Evolutionary conservation across 1,140 invertebrate species (phyloP), one percentile per base, ranked within the genome.

Genomic region (Penaeus vannamei): DNA sequence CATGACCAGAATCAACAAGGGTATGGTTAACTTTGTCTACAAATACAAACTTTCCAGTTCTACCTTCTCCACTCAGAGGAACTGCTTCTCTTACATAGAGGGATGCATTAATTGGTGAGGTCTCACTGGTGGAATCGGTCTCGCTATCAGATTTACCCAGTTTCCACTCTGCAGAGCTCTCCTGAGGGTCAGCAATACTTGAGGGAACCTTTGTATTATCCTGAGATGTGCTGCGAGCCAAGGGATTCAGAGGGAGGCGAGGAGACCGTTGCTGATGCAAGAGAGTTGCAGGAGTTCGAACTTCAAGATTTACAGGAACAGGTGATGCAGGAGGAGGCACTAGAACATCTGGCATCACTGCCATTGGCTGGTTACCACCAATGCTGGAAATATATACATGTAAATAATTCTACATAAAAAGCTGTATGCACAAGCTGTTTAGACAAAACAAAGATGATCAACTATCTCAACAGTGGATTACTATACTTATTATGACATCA

Each of bases 341-440:
- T 60, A 89, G 22, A 23, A 84, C 87, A 83, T 89, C 87, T 26
- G 87, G 87, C 87, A 89, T 89, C 32, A 84, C n/a, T 62, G 87
- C 83, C 60, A 69, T 29, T 29, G 76, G 72, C 59, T 89, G 87
- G 36, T 77, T 89, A 36, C 87, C 83, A 26, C 29, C 59, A 84
- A 53, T 79, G 66, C 81, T n/a, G 29, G 20, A 76, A 53, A 53
- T 53, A 53, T 53, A 53, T 53, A 17, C 12, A 53, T 42, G 8
- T 42, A 23, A 2, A 26, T 76, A 76, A 76, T 76, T 76, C 17
- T 17, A 4, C 4, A 29, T 10, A 10, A 26, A 29, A 29, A 26
- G 26, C 0, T n/a, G 14, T 0, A 7, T 1, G 26, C 29, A 22
- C 59, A 29, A 22, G n/a, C 5, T n/a, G 79, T 5, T 26, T 53